Evolutionary conservation across 2,113 vertebrate genomes (phyloP).

Genomic region (Myrmecobius fasciatus): DNA sequence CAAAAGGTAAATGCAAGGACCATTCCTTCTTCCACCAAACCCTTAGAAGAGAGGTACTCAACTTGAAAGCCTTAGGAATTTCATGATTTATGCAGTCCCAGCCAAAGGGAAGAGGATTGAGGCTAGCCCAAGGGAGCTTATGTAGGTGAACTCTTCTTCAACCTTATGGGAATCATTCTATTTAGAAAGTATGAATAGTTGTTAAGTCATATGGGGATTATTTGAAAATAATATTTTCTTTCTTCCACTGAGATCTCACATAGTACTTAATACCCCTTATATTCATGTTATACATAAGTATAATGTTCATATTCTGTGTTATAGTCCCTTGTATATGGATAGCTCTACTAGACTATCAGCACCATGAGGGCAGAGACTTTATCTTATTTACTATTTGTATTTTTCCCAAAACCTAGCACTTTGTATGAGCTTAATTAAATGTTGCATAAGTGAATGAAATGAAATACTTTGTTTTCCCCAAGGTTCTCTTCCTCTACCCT

Average conservation of each 20-base stretch:
- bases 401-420: neutral
- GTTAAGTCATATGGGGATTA: constrained; percentile 74
- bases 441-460: neutral
- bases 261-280: neutral
- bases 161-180: constrained; percentile 78
- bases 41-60: constrained; percentile 81
- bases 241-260: neutral
- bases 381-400: neutral
- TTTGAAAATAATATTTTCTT: neutral
- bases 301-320: too few relatives aligned
- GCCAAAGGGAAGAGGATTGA: constrained; percentile 82
- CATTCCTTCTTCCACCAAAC: constrained; percentile 80
- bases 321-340: neutral
- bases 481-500: neutral
- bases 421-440: neutral
- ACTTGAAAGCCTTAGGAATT: constrained; percentile 82
- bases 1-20: constrained; percentile 82
- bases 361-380: neutral
- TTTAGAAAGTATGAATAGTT: constrained; percentile 74
- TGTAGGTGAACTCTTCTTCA: constrained; percentile 82
- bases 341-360: neutral
- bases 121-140: constrained; percentile 82
- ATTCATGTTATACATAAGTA: neutral
- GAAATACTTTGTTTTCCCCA: neutral
- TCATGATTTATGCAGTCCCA: constrained; percentile 81